Base-by-base conservation (phyloP, 2,888 invertebrate species). In the Tetranychus truncatus region DNA sequence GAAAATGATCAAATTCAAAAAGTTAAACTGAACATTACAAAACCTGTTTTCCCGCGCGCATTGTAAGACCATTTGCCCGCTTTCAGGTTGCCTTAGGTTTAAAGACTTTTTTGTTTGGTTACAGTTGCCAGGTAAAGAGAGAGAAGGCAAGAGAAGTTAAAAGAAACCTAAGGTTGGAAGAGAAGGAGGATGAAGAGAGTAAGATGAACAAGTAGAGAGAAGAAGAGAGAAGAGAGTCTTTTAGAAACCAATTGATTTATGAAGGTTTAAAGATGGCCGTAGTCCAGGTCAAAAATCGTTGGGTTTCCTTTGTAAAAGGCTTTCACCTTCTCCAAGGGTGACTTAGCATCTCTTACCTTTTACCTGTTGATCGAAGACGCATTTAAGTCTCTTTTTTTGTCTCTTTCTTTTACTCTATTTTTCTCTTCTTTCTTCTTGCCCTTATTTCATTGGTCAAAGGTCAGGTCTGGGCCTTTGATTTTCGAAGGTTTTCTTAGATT, bases 301-400 rank as follows among this genome's bases (percentile, higher is more conserved):
- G 55, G 55, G 55, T 55, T 55, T 55, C 55, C 55, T 55, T 55
- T 55, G 55, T 55, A 55, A 15, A 15, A 15, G 55, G 15, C 15
- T 55, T 55, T 55, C 55, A 55, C 55, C 55, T 55, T 55, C 55
- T 55, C 55, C 55, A 55, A 55, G 55, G 55, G 55, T 55, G 55
- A 55, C 55, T 55, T 55, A 15, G 55, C 55, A 55, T 55, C 55
- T 55, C 15, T 55, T 55, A 55, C 55, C 55, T 55, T 55, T 55
- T 55, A 55, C 55, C 55, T 55, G 55, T 55, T 55, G 55, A 55
- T 55, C 15, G 9, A 55, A 9, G 11, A 15, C 15, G 2, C 0
- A 2, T 55, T 55, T 15, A 0, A 9, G 9, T 15, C 55, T 15
- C 3, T 55, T 15, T 55, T 46, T 9, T 55, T 55, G 55, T 55